Evolutionary conservation across 92 coral and sea anemone genomes (phyloP).

Genomic region (Siderastrea radians): DNA sequence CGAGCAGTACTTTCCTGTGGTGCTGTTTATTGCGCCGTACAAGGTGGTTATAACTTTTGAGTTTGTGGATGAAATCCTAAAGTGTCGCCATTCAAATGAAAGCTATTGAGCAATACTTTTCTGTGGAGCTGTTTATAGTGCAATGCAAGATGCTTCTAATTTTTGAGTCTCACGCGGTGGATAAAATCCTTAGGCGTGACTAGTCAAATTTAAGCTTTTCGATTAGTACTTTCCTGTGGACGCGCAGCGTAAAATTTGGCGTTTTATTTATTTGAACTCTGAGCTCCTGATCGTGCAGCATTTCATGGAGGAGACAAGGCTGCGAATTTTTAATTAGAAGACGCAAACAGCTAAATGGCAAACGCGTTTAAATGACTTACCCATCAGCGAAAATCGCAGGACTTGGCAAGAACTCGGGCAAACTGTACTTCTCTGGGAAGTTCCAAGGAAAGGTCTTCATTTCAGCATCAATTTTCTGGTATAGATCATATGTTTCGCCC

Average conservation of each 20-base stretch:
- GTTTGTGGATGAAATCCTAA: too few relatives aligned
- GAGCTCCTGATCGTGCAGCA: neutral
- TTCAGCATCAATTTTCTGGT: constrained; percentile 49
- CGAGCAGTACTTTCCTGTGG: too few relatives aligned
- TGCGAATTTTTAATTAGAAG: neutral
- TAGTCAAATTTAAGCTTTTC: neutral
- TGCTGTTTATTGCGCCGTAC: too few relatives aligned
- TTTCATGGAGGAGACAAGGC: neutral
- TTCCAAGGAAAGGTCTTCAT: constrained; percentile 56
- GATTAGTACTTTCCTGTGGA: neutral
- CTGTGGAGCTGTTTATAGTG: too few relatives aligned
- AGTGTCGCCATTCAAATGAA: too few relatives aligned
- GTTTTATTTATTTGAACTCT: neutral
- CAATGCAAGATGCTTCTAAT: neutral
- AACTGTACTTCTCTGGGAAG: constrained; percentile 38
- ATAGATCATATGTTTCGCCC: constrained; percentile 18
- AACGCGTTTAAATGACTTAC: neutral
- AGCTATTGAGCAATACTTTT: too few relatives aligned
- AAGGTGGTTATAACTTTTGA: too few relatives aligned
- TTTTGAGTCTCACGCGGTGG: too few relatives aligned
- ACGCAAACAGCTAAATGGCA: neutral
- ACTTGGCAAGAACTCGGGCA: constrained; percentile 38
- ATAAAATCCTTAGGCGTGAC: neutral
- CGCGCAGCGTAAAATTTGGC: neutral
- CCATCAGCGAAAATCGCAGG: constrained; percentile 31